Evolutionary conservation across 2,888 invertebrate genomes (phyloP).

Genomic region (Stegana nigrithorax): DNA sequence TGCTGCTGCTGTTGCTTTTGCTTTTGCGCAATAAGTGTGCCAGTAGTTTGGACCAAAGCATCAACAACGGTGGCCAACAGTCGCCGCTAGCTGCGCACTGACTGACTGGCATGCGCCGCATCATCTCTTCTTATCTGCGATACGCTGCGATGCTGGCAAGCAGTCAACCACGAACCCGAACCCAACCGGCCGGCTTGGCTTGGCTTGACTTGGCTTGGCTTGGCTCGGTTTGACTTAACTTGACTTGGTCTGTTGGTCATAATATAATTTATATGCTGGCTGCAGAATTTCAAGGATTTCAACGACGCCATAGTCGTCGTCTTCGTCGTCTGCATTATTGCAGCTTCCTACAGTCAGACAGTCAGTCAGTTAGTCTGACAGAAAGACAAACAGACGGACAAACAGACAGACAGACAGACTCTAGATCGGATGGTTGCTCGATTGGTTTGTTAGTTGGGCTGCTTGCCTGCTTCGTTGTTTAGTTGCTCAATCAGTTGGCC

Average conservation of each 20-base stretch:
- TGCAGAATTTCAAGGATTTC: slow-evolving; percentile 50
- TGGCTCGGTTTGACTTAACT: not conserved
- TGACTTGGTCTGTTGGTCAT: slow-evolving; percentile 29
- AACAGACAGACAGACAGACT: slow-evolving; percentile 31
- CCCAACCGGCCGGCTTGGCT: not conserved
- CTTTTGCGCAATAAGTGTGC: slow-evolving; percentile 60
- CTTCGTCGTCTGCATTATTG: slow-evolving; percentile 1
- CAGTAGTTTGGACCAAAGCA: slow-evolving; percentile 34
- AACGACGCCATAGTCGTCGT: not conserved
- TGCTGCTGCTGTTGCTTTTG: slow-evolving; percentile 29
- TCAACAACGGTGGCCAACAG: slow-evolving; percentile 27
- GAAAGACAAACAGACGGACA: slow-evolving; percentile 20
- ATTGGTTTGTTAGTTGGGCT: too few species aligned
- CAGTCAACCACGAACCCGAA: slow-evolving; percentile 47
- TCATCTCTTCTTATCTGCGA: too few species aligned
- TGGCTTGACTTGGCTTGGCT: not conserved
- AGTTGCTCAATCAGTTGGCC: too few species aligned
- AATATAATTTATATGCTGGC: slow-evolving; percentile 55
- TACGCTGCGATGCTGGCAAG: slow-evolving; percentile 24
- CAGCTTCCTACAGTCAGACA: slow-evolving; percentile 46
- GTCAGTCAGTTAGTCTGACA: slow-evolving; percentile 22
- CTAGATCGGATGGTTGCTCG: too few species aligned
- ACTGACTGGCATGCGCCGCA: not conserved
- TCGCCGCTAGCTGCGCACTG: not conserved
- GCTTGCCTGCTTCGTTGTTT: not conserved